These are phyloP conservation scores for Cephalopachus bancanus DNA, from an alignment of 2,797 vertebrate genomes.

Conservation along the genomic window DNA sequence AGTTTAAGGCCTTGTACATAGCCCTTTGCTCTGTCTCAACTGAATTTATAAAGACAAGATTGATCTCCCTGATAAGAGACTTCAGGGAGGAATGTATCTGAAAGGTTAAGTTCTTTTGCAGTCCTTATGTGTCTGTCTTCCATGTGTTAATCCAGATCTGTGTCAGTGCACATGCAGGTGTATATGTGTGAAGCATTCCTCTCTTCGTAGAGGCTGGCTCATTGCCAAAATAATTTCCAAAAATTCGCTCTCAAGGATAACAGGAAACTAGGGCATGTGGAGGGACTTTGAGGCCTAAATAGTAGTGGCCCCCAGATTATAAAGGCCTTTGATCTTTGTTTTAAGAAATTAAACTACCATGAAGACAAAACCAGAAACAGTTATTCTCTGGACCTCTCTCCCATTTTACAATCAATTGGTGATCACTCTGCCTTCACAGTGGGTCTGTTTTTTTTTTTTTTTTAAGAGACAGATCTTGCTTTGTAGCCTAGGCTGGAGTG, in stretches of 20 bases:
- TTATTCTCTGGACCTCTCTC: accelerated
- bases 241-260: neutral
- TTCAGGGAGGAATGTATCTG: too few relatives aligned
- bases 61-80: neutral
- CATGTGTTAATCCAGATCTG: neutral
- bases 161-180: accelerated
- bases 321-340: neutral
- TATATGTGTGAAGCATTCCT: neutral
- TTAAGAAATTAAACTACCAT: accelerated
- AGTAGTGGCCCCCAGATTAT: neutral
- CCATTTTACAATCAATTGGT: accelerated
- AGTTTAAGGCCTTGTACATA: neutral
- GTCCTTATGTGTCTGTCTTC: neutral
- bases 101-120: neutral
- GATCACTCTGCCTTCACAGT: accelerated
- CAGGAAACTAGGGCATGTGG: neutral
- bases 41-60: neutral
- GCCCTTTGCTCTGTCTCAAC: neutral
- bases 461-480: too few relatives aligned
- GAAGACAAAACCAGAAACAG: neutral
- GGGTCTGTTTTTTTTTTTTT: too few relatives aligned
- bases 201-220: neutral
- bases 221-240: neutral
- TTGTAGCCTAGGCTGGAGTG: too few relatives aligned
- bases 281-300: neutral